A percentile compares a stretch with the other conserved stretches of the same genome.
phyloP scores from a whole-genome alignment of 2,888 invertebrate genomes.

The Eurytoma adleriae region DNA sequence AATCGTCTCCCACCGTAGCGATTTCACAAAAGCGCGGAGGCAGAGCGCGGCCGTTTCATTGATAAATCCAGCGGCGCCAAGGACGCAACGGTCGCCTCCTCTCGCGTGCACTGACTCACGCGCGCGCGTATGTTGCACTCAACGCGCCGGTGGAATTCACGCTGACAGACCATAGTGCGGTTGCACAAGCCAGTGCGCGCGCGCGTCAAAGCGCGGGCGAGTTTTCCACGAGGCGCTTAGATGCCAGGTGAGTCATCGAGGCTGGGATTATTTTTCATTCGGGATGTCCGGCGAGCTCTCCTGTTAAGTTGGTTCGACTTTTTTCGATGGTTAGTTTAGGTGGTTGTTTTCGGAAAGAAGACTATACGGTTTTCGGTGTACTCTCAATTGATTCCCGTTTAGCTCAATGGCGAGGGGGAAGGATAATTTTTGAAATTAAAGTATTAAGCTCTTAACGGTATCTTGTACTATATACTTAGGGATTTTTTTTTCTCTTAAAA shows the following conservation, averaged over 20 bases:
- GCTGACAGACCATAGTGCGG: constrained; percentile 9
- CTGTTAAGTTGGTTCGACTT: too few relatives aligned
- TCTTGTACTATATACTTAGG: background rate
- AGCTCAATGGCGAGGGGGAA: too few relatives aligned
- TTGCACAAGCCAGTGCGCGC: constrained; percentile 8
- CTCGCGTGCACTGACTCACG: background rate
- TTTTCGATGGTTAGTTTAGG: too few relatives aligned
- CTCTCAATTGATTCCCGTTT: too few relatives aligned
- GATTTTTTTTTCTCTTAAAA: background rate
- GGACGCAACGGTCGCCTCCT: background rate
- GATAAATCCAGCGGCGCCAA: background rate
- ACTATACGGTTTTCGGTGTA: too few relatives aligned
- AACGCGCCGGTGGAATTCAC: background rate
- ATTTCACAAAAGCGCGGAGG: background rate
- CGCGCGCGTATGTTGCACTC: background rate
- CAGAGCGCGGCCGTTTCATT: background rate
- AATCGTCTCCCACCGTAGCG: background rate
- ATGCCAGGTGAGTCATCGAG: background rate
- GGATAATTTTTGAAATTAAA: background rate
- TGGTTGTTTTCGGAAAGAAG: too few relatives aligned
- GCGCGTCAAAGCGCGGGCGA: background rate
- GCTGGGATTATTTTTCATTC: background rate
- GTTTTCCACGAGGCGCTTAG: background rate
- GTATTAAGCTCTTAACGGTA: background rate
- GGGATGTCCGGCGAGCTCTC: background rate